These are phyloP conservation scores for Paracentrotus lividus DNA, from an alignment of 53 echinoderm and acorn worm genomes.

Conservation along the genomic window DNA sequence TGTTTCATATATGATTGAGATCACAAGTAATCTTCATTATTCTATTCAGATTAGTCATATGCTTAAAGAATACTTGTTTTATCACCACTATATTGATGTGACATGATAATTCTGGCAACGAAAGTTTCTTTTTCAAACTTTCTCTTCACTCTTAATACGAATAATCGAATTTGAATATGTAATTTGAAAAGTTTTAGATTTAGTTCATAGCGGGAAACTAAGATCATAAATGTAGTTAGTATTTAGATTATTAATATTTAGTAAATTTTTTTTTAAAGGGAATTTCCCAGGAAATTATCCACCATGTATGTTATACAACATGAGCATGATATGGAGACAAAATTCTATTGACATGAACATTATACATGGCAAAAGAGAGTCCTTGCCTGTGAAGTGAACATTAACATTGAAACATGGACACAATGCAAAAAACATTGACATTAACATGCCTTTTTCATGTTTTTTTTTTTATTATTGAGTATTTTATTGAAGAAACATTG, in stretches of 20 bases:
- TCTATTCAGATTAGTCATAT: background rate
- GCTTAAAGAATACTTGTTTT: background rate
- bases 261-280: background rate
- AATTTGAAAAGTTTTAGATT: background rate
- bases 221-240: conserved; percentile 1
- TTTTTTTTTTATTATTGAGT: conserved; percentile 44
- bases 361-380: background rate
- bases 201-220: background rate
- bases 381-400: no score
- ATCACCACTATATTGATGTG: background rate
- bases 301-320: conserved; percentile 28
- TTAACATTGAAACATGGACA: conserved; percentile 15
- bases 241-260: background rate
- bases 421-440: conserved; percentile 17
- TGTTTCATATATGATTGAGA: background rate
- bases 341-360: conserved; percentile 46
- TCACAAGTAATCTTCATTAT: no score
- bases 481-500: conserved; percentile 54
- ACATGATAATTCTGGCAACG: conserved; percentile 1
- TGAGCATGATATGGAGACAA: conserved; percentile 43
- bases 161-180: background rate
- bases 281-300: conserved; percentile 34
- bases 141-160: background rate
- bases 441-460: conserved; percentile 54
- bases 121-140: background rate